Conservation (phyloP, 1,140 invertebrate genomes). For the Trissolcus basalis region DNA sequence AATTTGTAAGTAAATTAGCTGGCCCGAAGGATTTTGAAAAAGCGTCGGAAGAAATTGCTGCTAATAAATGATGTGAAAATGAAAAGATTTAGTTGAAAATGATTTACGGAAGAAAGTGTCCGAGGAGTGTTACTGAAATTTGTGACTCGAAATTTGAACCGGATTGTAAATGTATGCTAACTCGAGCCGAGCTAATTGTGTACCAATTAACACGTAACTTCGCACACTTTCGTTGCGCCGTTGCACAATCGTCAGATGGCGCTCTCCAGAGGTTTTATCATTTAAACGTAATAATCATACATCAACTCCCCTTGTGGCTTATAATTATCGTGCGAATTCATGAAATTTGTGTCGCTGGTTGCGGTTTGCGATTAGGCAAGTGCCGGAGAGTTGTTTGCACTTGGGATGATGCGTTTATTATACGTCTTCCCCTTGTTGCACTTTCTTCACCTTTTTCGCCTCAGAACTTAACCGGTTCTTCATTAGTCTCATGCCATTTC, state of each 20-base stretch:
- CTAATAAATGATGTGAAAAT: too few relatives aligned
- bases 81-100: too few relatives aligned
- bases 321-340: constrained; percentile 64
- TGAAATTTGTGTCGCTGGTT: constrained; percentile 59
- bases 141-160: constrained; percentile 23
- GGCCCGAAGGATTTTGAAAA: too few relatives aligned
- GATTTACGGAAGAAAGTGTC: constrained; percentile 7
- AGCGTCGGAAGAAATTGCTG: too few relatives aligned
- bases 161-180: constrained; percentile 39
- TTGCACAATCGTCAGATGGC: constrained; percentile 44
- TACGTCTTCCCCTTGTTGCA: constrained; percentile 47
- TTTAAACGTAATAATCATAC: constrained; percentile 63
- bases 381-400: constrained; percentile 49
- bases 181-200: constrained; percentile 53
- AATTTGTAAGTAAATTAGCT: too few relatives aligned
- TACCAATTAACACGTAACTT: constrained; percentile 55
- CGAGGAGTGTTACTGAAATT: constrained; percentile 38
- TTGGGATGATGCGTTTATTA: constrained; percentile 58
- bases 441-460: constrained; percentile 59
- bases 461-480: constrained; percentile 59
- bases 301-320: constrained; percentile 51
- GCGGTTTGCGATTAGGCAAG: constrained; percentile 59
- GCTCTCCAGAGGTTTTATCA: constrained; percentile 49
- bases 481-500: constrained; percentile 55
- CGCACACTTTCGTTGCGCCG: constrained; percentile 49